These are phyloP conservation scores for Liasis olivaceus DNA, from an alignment of 2,797 vertebrate genomes.

Conservation along the genomic window DNA sequence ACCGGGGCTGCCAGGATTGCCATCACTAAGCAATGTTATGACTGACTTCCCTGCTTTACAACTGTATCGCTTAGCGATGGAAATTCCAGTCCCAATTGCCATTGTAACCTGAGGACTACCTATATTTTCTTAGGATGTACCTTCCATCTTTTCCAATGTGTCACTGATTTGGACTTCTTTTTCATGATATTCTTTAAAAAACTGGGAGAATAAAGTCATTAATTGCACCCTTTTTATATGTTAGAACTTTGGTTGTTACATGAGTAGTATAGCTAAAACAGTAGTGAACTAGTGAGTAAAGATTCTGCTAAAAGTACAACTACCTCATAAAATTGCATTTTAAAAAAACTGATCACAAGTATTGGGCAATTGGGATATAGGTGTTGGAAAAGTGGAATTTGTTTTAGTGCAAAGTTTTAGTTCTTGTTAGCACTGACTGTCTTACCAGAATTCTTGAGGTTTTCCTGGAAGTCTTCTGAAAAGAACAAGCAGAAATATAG, in stretches of 20 bases:
- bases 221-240: not conserved
- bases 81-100: not conserved
- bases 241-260: not conserved
- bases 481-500: not conserved
- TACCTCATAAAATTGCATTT: not conserved
- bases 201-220: not conserved
- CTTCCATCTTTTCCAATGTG: not conserved
- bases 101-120: not conserved
- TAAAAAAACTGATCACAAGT: not conserved
- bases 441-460: not conserved
- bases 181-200: not conserved
- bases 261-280: not conserved
- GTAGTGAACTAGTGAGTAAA: not conserved
- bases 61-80: not conserved
- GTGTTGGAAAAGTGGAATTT: not conserved
- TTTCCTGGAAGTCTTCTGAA: not conserved
- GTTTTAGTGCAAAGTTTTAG: too few relatives aligned
- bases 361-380: not conserved
- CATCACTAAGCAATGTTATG: not conserved
- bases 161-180: not conserved
- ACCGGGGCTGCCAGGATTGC: not conserved
- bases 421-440: not conserved
- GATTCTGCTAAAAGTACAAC: not conserved
- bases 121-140: not conserved
- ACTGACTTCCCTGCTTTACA: too few relatives aligned